Evolutionary conservation across 2,797 vertebrate genomes (phyloP).

Genomic region (Orientallactaga sibirica): DNA sequence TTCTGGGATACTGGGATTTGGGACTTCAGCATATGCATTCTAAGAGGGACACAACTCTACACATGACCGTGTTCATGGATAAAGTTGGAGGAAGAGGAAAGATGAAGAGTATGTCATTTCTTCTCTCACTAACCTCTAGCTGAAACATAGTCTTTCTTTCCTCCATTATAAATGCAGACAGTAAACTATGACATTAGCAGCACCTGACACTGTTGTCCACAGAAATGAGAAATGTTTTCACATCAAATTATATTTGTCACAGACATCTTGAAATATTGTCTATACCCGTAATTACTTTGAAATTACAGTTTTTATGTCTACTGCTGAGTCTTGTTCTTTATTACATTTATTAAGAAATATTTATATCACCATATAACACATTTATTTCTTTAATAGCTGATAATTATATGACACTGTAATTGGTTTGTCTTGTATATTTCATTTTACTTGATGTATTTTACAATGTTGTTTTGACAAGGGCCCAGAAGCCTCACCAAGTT

Average conservation of each 20-base stretch:
- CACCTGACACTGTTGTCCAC: neutral
- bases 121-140: neutral
- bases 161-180: neutral
- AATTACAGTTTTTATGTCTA: neutral
- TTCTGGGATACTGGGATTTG: neutral
- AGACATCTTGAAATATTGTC: constrained; percentile 10
- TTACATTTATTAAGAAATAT: neutral
- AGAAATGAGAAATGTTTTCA: constrained; percentile 7
- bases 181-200: neutral
- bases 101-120: neutral
- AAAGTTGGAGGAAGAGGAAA: neutral
- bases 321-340: neutral
- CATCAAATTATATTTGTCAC: neutral
- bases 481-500: neutral
- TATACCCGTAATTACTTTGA: neutral
- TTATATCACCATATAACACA: neutral
- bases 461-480: neutral
- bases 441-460: constrained; percentile 24
- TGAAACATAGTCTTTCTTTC: neutral
- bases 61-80: neutral
- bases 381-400: constrained; percentile 1
- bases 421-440: constrained; percentile 13
- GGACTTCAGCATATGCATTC: neutral
- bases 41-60: neutral
- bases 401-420: neutral